Evolutionary conservation across 2,888 invertebrate species (phyloP).

Genomic region (Cosmia trapezina): DNA sequence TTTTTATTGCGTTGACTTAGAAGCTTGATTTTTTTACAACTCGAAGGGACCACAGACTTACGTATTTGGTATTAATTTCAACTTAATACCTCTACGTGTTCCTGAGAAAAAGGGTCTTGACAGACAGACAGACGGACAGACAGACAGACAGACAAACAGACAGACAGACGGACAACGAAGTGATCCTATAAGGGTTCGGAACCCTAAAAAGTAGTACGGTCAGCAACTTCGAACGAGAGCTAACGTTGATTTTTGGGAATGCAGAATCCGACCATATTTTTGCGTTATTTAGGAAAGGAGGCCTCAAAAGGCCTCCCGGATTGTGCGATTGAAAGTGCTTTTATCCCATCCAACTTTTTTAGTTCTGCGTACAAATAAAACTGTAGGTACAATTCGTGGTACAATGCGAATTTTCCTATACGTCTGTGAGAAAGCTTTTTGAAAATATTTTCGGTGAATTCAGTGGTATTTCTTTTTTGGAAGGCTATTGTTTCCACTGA

Average conservation of each 20-base stretch:
- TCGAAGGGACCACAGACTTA: no score
- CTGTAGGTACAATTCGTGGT: not conserved
- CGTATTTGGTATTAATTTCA: no score
- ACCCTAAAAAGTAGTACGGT: conserved; percentile 1
- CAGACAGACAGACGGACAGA: no score
- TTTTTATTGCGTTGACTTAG: no score
- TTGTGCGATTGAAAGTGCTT: conserved; percentile 44
- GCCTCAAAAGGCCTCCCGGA: conserved; percentile 27
- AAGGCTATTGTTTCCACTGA: not conserved
- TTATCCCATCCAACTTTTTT: conserved; percentile 32
- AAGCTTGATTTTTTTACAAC: no score
- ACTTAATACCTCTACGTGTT: no score
- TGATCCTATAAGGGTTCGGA: no score
- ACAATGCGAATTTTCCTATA: conserved; percentile 25
- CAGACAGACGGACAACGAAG: no score
- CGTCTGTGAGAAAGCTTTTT: conserved; percentile 10
- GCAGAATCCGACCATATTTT: conserved; percentile 18
- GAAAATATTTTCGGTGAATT: conserved; percentile 16
- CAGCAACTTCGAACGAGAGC: conserved; percentile 14
- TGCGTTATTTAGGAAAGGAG: conserved; percentile 31
- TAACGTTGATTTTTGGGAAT: conserved; percentile 29
- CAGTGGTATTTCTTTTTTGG: not conserved
- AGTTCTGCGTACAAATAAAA: conserved; percentile 4
- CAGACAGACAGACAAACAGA: no score
- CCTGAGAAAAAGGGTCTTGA: no score